Percentiles rank a stretch among this genome's conserved stretches.
These are phyloP conservation scores for Apis cerana DNA, from an alignment of 1,140 invertebrate species.

Conservation along the genomic window DNA sequence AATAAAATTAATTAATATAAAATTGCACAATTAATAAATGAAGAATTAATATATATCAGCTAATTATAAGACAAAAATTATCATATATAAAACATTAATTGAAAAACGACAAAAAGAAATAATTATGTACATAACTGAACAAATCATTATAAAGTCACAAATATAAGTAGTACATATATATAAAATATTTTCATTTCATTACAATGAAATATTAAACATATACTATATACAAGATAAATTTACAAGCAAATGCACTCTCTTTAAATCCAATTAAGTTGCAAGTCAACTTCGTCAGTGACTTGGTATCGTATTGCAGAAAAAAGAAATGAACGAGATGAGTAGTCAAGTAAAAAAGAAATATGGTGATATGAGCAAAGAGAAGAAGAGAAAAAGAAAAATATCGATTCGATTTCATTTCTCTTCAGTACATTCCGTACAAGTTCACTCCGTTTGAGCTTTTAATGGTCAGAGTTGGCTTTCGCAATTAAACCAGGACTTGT, in stretches of 20 bases:
- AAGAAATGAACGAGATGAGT: background rate
- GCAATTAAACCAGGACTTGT: constrained; percentile 70
- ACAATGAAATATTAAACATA: too few species aligned
- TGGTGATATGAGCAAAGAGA: background rate
- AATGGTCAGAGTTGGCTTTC: constrained; percentile 62
- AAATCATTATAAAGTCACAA: too few species aligned
- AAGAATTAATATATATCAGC: too few species aligned
- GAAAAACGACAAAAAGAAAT: too few species aligned
- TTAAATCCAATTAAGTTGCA: background rate
- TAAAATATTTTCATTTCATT: too few species aligned
- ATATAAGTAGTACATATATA: too few species aligned
- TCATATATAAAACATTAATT: too few species aligned
- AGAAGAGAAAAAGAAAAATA: background rate
- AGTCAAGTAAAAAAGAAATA: background rate
- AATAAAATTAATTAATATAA: too few species aligned
- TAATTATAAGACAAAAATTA: too few species aligned
- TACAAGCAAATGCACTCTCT: background rate
- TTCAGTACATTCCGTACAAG: constrained; percentile 15
- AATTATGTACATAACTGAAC: too few species aligned
- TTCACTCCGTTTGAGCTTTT: constrained; percentile 55
- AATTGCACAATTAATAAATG: too few species aligned
- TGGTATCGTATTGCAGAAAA: background rate
- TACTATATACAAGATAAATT: too few species aligned
- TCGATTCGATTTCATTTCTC: constrained; percentile 55
- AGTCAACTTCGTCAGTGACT: background rate